Evolutionary conservation across 2,113 vertebrate species (phyloP).

Genomic region (Hippolais icterina): DNA sequence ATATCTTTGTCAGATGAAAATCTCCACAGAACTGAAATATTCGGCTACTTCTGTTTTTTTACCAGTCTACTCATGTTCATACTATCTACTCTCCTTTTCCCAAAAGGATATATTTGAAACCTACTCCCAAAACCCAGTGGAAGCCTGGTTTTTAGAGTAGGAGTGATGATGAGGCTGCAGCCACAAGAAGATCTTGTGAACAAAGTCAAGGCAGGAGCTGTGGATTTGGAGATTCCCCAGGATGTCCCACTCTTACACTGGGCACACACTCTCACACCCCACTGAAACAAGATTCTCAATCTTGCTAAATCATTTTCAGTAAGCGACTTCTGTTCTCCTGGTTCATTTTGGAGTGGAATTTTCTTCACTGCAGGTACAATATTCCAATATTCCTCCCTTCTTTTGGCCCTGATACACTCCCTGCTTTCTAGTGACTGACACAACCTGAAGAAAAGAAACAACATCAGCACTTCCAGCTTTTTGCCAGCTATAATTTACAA

Average conservation of each 20-base stretch:
- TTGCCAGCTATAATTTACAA: not conserved
- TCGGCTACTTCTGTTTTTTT: not conserved
- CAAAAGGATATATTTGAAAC: not conserved
- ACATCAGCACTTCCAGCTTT: not conserved
- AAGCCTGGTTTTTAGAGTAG: not conserved
- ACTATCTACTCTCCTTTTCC: not conserved
- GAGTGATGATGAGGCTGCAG: not conserved
- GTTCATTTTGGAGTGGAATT: not conserved
- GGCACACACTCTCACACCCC: not conserved
- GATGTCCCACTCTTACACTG: fast-evolving
- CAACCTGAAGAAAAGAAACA: not conserved
- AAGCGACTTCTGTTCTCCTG: not conserved
- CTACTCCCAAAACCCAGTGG: too few species aligned
- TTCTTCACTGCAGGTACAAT: not conserved
- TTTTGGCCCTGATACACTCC: not conserved
- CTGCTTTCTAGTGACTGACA: not conserved
- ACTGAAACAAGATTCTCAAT: not conserved
- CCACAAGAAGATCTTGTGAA: not conserved
- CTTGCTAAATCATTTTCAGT: not conserved
- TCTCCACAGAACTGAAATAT: not conserved
- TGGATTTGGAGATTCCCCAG: not conserved
- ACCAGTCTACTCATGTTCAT: not conserved
- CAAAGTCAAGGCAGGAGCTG: not conserved
- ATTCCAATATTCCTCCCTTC: not conserved
- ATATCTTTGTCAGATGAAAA: not conserved